Conservation (phyloP, 2,888 invertebrate species). For the Sinhomidia bicolor region DNA sequence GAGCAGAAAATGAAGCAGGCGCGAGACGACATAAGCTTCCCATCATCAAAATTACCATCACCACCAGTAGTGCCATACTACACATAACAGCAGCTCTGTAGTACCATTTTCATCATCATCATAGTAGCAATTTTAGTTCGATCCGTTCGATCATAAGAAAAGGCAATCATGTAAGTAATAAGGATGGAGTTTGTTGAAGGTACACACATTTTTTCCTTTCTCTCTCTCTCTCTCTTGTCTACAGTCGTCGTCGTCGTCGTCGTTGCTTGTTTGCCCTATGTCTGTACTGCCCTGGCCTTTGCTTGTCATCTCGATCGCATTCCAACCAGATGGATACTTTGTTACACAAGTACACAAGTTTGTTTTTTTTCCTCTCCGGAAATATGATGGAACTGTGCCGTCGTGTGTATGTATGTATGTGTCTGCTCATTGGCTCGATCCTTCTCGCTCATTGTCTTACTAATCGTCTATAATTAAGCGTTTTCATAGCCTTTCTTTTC, state of each 20-base stretch:
- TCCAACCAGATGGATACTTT: neutral
- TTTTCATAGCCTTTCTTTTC: constrained; percentile 17
- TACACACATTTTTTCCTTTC: no score
- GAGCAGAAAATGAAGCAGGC: no score
- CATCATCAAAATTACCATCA: neutral
- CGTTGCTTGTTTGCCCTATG: no score
- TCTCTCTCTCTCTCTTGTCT: neutral
- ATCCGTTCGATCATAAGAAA: neutral
- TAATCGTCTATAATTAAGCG: constrained; percentile 45
- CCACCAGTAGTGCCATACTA: neutral
- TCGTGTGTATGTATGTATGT: neutral
- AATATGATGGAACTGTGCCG: neutral
- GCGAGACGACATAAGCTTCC: neutral
- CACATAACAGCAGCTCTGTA: neutral
- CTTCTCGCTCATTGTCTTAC: constrained; percentile 23
- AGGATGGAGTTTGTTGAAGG: neutral
- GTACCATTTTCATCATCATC: constrained; percentile 1
- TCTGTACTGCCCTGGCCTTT: neutral
- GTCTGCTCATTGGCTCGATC: neutral
- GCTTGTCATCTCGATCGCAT: neutral
- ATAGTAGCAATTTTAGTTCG: neutral
- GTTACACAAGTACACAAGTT: neutral
- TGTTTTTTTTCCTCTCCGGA: neutral
- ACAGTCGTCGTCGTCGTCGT: no score
- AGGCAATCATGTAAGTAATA: neutral